Conservation (phyloP, 2,113 vertebrate species). For the Gymnorhina tibicen region DNA sequence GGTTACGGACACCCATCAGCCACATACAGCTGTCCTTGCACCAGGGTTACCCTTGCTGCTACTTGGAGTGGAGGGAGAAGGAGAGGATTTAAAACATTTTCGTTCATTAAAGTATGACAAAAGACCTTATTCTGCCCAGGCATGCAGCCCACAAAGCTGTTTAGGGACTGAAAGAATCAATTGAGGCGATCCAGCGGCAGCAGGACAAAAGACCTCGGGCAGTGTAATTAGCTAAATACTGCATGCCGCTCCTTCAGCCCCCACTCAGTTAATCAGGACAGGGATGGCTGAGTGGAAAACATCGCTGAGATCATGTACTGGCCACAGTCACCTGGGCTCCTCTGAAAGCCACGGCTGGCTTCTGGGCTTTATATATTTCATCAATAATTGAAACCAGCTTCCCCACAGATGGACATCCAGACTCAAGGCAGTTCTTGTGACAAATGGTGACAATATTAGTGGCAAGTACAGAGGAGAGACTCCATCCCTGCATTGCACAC, state of each 20-base stretch:
- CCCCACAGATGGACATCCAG: neutral
- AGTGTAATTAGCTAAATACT: slow-evolving; percentile 43
- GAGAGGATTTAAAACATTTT: slow-evolving; percentile 14
- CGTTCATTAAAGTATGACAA: slow-evolving; percentile 8
- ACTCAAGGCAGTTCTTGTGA: neutral
- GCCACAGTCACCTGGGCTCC: neutral
- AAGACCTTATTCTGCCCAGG: slow-evolving; percentile 20
- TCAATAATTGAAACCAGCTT: neutral
- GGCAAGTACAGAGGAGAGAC: neutral
- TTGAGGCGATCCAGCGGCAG: slow-evolving; percentile 8
- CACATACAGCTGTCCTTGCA: neutral
- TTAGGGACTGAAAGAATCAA: slow-evolving; percentile 45
- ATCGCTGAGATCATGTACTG: neutral
- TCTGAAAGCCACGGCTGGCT: neutral
- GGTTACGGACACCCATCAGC: neutral
- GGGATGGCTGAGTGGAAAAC: neutral
- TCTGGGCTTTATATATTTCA: neutral
- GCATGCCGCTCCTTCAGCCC: neutral
- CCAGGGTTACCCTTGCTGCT: neutral
- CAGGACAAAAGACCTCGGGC: neutral
- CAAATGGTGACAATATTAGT: neutral
- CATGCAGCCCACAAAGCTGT: slow-evolving; percentile 17
- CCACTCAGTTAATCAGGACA: neutral
- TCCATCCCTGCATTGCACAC: rapidly evolving
- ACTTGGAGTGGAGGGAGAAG: neutral